Percentiles rank a stretch among this genome's conserved stretches.
Conservation (phyloP, 1,140 invertebrate species). For the Drosophila melanica region DNA sequence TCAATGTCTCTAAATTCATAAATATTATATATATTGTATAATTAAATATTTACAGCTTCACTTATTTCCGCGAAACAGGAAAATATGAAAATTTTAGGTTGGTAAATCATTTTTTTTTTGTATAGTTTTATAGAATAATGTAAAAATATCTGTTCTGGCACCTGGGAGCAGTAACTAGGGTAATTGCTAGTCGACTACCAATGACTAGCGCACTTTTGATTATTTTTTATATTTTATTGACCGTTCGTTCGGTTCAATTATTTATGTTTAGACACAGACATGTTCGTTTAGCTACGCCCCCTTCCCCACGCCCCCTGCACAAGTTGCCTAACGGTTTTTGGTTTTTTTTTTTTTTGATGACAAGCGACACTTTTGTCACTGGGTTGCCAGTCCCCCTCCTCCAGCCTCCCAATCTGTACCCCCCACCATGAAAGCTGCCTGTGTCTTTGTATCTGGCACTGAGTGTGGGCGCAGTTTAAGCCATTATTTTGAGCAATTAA, state of each 20-base stretch:
- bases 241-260: constrained; percentile 59
- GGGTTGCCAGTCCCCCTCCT: constrained; percentile 48
- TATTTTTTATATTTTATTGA: constrained; percentile 45
- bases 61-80: too few relatives aligned
- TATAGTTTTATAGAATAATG: too few relatives aligned
- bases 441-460: background rate
- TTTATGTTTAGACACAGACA: constrained; percentile 47
- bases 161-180: too few relatives aligned
- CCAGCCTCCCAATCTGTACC: background rate
- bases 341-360: constrained; percentile 47
- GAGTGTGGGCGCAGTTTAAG: constrained; percentile 36
- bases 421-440: background rate
- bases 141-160: too few relatives aligned
- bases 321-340: constrained; percentile 50
- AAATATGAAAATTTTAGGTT: too few relatives aligned
- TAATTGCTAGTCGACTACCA: too few relatives aligned
- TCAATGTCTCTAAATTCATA: too few relatives aligned
- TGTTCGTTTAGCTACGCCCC: constrained; percentile 10
- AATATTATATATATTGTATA: too few relatives aligned
- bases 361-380: constrained; percentile 82
- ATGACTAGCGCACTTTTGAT: too few relatives aligned
- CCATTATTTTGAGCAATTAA: constrained; percentile 65
- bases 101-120: too few relatives aligned
- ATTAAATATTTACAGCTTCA: too few relatives aligned
- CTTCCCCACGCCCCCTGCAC: background rate